Percentiles rank a stretch among this genome's conserved stretches.
These are phyloP conservation scores for Tyrophagus putrescentiae DNA, from an alignment of 1,140 invertebrate genomes.

Conservation along the genomic window DNA sequence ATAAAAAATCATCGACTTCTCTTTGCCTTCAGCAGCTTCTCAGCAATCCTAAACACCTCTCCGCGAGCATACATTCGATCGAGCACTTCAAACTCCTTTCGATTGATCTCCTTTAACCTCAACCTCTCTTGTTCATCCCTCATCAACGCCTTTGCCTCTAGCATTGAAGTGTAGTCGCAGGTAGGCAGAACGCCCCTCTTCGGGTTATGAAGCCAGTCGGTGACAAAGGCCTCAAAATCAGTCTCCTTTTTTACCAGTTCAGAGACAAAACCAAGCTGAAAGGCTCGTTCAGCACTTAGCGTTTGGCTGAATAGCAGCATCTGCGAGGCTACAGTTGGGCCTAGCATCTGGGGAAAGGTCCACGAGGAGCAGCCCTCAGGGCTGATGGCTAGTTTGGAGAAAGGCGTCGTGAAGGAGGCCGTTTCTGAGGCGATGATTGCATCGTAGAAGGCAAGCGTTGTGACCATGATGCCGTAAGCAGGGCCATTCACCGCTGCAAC, in stretches of 20 bases:
- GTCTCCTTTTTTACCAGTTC: conserved; percentile 19
- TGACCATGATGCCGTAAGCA: conserved; percentile 76
- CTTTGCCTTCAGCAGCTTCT: too few species aligned
- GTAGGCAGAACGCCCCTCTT: conserved; percentile 12
- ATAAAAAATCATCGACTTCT: too few species aligned
- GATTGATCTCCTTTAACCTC: too few species aligned
- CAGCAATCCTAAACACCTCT: too few species aligned
- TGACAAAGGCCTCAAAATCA: neutral
- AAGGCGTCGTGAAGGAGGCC: conserved; percentile 75
- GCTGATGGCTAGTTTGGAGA: conserved; percentile 57
- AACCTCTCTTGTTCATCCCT: conserved; percentile 12
- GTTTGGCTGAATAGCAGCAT: conserved; percentile 63
- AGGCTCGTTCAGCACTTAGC: conserved; percentile 56
- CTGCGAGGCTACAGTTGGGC: conserved; percentile 53
- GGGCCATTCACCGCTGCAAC: conserved; percentile 80
- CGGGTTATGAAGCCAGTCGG: neutral
- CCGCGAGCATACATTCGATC: too few species aligned
- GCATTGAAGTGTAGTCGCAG: conserved; percentile 12
- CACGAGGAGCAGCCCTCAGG: conserved; percentile 70
- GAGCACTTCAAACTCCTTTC: too few species aligned
- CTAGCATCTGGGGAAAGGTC: conserved; percentile 65
- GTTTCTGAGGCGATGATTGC: conserved; percentile 66
- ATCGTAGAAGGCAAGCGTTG: conserved; percentile 68
- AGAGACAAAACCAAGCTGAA: conserved; percentile 47
- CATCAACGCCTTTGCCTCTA: conserved; percentile 14